Evolutionary conservation across 2,113 vertebrate genomes (phyloP).

Genomic region (Xiphophorus maculatus): DNA sequence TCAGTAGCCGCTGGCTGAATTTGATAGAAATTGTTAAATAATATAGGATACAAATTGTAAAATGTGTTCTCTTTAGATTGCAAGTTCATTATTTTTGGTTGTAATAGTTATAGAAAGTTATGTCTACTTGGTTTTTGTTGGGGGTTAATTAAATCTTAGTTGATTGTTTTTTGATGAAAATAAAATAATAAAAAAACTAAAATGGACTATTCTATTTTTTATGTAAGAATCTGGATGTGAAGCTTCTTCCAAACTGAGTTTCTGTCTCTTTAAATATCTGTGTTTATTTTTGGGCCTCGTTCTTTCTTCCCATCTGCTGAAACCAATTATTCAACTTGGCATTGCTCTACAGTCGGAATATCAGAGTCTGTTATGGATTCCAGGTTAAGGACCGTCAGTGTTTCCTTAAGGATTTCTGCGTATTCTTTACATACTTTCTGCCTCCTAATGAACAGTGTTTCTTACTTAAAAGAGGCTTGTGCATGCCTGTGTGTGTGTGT

Average conservation of each 20-base stretch:
- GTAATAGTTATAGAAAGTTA: not conserved
- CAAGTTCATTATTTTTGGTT: not conserved
- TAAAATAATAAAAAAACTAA: too few species aligned
- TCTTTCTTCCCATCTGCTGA: conserved; percentile 3
- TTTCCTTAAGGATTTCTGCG: not conserved
- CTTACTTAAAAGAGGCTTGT: not conserved
- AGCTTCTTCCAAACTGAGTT: not conserved
- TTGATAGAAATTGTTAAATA: too few species aligned
- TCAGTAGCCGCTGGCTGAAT: too few species aligned
- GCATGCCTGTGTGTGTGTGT: not conserved
- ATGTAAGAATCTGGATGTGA: too few species aligned
- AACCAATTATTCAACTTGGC: conserved; percentile 1
- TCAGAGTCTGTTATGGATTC: conserved; percentile 5
- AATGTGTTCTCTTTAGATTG: not conserved
- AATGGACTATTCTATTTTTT: too few species aligned
- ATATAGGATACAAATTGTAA: too few species aligned
- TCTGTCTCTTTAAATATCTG: not conserved
- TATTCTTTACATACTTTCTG: not conserved
- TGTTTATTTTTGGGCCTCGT: not conserved
- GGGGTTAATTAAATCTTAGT: not conserved
- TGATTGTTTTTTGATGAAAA: not conserved
- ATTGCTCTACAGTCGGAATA: conserved; percentile 3
- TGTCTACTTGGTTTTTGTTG: conserved; percentile 8
- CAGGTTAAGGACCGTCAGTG: not conserved
- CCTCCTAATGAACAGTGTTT: not conserved